Evolutionary conservation across 2,888 invertebrate species (phyloP), one percentile per base, ranked within the genome.

Genomic region (Dolomedes plantarius): DNA sequence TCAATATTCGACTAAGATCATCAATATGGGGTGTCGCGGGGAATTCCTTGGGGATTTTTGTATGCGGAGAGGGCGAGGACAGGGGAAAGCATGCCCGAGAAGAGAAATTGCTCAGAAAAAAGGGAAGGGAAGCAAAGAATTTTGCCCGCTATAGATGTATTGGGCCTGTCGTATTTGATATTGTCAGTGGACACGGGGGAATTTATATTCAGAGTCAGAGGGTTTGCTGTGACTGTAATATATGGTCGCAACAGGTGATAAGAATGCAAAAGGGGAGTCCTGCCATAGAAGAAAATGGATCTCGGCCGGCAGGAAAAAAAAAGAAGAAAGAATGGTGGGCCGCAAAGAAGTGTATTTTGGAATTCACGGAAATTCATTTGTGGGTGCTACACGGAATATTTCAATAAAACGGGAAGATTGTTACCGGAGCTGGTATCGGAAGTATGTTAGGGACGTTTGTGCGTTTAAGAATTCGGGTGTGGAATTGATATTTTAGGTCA

Each of bases 1-100:
- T 46, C 46, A 46, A 46, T 46, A 46, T 46, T 46, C 46, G 9
- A 16, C 46, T 9, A 6, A 13, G 46, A 46, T 46, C 46, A 46
- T 46, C 46, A 46, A 46, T 46, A 46, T 46, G 46, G 46, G 9
- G 46, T 46, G 46, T 46, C 46, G 46, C 46, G 46, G 46, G 46
- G 46, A 36, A 36, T 46, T 46, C 46, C 46, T 46, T 16, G 46
- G 46, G 46, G 46, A 46, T 46, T 46, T 46, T 16, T 46, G 46
- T 46, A 46, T 46, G 46, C 46, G 9, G 46, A 46, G 5, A 36
- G 16, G 46, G 6, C 5, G 16, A 16, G 46, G 46, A 5, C 9
- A 16, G 16, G 46, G 46, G 11, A 11, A 36, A 46, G 46, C 46
- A 46, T 46, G 46, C 46, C 46, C 2, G 16, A 2, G 46, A 46